Evolutionary conservation across 2,888 invertebrate genomes (phyloP), one percentile per base, ranked within the genome.

Genomic region (Drepanosiphum platanoidis): DNA sequence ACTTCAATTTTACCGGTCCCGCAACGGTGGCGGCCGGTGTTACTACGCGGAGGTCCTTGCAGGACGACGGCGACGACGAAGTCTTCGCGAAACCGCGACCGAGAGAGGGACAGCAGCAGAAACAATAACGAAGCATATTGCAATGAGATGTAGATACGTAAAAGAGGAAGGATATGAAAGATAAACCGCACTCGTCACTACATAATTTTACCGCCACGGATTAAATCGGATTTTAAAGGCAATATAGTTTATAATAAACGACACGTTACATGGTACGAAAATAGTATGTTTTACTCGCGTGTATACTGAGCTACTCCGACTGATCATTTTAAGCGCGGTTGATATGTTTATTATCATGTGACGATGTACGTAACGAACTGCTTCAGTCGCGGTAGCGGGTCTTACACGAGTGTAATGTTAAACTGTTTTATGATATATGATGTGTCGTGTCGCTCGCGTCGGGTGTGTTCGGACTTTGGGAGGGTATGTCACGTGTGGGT

Each of bases 91-190:
- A 15, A 61, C 8, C 74, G 46, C n/a, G 13, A 15, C 13, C 27
- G 34, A 11, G 9, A 46, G 30, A 11, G 9, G 22, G 46, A 42
- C 72, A 58, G 30, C 83, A 75, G 11, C 75, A 66, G 13, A 84
- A 75, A 64, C 75, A 84, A 34, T 36, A 84, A 4, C 75, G 83
- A 3, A 75, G 52, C 83, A 84, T 84, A 22, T 9, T 22, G 61
- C 27, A 22, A n/a, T n/a, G n/a, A n/a, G n/a, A n/a, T n/a, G 5
- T 61, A 27, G 22, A 52, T 52, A 52, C 4, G n/a, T 18, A 18
- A 18, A 46, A 11, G 46, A 46, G 15, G 18, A 52, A 52, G 3
- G 52, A 52, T 5, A 52, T 18, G 15, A 46, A 52, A 52, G 22
- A n/a, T n/a, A 18, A 52, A 52, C 22, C 4, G 22, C 52, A 52